phyloP scores from a whole-genome alignment of 2,888 invertebrate species.

The Andrena bicolor region DNA sequence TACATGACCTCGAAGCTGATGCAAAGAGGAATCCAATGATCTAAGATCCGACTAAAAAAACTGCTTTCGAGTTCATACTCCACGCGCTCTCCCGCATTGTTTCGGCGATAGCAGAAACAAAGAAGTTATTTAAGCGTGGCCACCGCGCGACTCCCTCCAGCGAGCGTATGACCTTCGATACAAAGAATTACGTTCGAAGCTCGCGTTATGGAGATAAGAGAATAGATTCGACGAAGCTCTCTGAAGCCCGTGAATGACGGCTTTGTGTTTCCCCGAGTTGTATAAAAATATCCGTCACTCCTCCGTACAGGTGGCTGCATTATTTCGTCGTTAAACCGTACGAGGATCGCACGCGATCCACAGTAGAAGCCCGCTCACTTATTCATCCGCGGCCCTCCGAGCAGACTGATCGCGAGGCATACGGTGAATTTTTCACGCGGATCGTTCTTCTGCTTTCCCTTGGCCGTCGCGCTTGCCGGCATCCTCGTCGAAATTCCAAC shows the following conservation, averaged over 20 bases:
- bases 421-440: slow-evolving; percentile 67
- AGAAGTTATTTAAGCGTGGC: too few species aligned
- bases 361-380: slow-evolving; percentile 60
- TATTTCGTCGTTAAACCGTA: slow-evolving; percentile 57
- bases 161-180: too few species aligned
- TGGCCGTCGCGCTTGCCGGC: slow-evolving; percentile 17
- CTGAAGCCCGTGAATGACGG: slow-evolving; percentile 38
- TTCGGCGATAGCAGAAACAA: too few species aligned
- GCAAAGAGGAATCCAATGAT: too few species aligned
- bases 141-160: background rate
- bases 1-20: too few species aligned
- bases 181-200: background rate
- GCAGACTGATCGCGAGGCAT: slow-evolving; percentile 70
- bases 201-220: slow-evolving; percentile 46
- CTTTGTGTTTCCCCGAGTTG: slow-evolving; percentile 47
- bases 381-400: slow-evolving; percentile 62
- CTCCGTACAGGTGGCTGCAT: slow-evolving; percentile 51
- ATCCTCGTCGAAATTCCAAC: slow-evolving; percentile 56
- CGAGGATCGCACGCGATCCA: slow-evolving; percentile 61
- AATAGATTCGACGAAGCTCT: slow-evolving; percentile 47
- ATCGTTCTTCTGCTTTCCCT: slow-evolving; percentile 39
- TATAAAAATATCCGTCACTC: slow-evolving; percentile 63
- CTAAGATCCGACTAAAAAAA: too few species aligned
- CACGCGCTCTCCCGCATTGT: too few species aligned
- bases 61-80: too few species aligned